Percentiles rank a stretch among this genome's conserved stretches.
phyloP scores from a whole-genome alignment of 2,113 vertebrate genomes.

The Pseudonaja textilis region DNA sequence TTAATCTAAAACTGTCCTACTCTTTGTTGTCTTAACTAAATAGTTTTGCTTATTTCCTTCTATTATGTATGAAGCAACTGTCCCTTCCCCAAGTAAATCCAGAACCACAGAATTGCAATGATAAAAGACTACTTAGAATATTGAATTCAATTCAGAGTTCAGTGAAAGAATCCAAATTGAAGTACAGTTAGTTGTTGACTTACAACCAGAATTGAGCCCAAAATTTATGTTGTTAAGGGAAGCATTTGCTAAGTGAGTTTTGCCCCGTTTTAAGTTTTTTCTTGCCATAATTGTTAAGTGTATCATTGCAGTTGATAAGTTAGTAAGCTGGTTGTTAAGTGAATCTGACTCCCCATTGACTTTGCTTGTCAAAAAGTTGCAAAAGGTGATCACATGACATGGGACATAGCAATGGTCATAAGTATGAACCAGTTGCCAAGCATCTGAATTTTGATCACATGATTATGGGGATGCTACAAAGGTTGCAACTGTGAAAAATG shows the following conservation, averaged over 20 bases:
- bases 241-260: not conserved
- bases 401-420: too few relatives aligned
- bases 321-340: not conserved
- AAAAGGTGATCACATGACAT: too few relatives aligned
- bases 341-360: not conserved
- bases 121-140: not conserved
- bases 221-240: not conserved
- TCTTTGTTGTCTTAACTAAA: not conserved
- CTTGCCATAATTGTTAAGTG: not conserved
- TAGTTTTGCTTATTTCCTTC: not conserved
- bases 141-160: not conserved
- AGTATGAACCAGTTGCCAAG: too few relatives aligned
- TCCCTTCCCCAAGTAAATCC: not conserved
- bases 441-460: too few relatives aligned
- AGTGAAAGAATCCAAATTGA: not conserved
- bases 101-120: not conserved
- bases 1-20: not conserved
- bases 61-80: not conserved
- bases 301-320: not conserved
- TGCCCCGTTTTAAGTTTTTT: not conserved
- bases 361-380: too few relatives aligned
- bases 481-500: too few relatives aligned
- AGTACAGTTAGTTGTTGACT: not conserved
- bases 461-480: too few relatives aligned
- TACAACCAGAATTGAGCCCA: not conserved